Percentiles rank a stretch among this genome's conserved stretches.
phyloP scores from a whole-genome alignment of 2,113 vertebrate genomes.

The Anarhynchus alexandrinus region DNA sequence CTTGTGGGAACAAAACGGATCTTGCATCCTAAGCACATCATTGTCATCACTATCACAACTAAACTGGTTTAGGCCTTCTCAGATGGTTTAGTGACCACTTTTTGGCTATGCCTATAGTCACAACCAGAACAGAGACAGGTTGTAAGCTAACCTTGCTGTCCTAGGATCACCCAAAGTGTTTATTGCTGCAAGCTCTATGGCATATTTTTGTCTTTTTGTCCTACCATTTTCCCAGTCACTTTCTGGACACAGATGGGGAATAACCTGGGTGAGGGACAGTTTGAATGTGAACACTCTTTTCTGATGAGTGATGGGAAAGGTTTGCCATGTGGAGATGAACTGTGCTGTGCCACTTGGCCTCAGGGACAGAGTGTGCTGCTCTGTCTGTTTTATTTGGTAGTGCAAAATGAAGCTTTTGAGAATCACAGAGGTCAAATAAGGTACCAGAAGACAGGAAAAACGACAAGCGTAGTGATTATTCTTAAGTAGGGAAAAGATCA shows the following conservation, averaged over 20 bases:
- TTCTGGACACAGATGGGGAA: neutral
- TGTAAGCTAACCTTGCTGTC: neutral
- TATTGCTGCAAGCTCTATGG: neutral
- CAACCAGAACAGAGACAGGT: neutral
- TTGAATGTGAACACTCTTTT: neutral
- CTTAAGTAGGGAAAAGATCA: neutral
- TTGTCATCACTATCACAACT: neutral
- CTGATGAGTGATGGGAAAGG: neutral
- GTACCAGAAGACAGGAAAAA: neutral
- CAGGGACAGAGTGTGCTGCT: neutral
- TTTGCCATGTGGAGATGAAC: neutral
- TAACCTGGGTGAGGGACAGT: neutral
- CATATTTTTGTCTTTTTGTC: neutral
- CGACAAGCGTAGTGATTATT: neutral
- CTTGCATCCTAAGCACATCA: neutral
- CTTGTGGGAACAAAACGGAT: neutral
- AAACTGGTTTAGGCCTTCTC: neutral
- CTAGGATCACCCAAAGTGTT: neutral
- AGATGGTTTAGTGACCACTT: neutral
- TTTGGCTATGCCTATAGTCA: neutral
- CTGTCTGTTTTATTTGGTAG: neutral
- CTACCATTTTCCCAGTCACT: neutral
- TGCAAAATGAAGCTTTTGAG: neutral
- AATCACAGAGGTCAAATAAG: neutral
- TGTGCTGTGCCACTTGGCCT: neutral